A percentile compares a stretch with the other conserved stretches of the same genome.
Evolutionary conservation across 2,113 vertebrate genomes (phyloP).

Genomic region (Muntiacus reevesi): DNA sequence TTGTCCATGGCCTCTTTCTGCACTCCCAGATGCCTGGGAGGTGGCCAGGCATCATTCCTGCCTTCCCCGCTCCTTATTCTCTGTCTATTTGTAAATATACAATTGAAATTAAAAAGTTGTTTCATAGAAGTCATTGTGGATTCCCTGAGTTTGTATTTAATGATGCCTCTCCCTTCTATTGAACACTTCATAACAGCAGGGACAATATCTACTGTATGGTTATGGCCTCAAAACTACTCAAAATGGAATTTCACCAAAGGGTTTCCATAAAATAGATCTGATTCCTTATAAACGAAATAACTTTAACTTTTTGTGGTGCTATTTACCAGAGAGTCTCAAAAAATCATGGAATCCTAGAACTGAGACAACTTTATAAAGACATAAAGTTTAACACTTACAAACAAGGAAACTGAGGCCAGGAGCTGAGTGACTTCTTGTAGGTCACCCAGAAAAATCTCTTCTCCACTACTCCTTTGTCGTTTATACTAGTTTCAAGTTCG

Average conservation of each 20-base stretch:
- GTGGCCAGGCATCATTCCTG: neutral
- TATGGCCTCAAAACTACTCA: neutral
- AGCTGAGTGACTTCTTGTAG: neutral
- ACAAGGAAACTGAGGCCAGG: neutral
- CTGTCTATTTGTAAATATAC: constrained; percentile 30
- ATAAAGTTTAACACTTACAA: neutral
- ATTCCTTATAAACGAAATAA: neutral
- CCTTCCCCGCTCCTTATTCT: neutral
- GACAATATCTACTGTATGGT: neutral
- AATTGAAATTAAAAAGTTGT: constrained; percentile 1
- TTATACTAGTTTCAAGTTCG: neutral
- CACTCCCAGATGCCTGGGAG: neutral
- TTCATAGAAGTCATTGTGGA: neutral
- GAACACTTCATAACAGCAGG: neutral
- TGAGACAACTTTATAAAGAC: neutral
- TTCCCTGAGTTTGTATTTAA: neutral
- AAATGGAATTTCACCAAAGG: neutral
- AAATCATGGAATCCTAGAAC: neutral
- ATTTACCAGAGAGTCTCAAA: constrained; percentile 3
- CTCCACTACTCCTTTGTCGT: neutral
- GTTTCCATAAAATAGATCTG: neutral
- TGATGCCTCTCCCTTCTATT: neutral
- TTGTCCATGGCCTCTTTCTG: neutral
- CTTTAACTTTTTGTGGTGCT: neutral
- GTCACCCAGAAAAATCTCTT: neutral